Conservation (phyloP, 2,888 invertebrate species). For the Brachylomia viminalis region DNA sequence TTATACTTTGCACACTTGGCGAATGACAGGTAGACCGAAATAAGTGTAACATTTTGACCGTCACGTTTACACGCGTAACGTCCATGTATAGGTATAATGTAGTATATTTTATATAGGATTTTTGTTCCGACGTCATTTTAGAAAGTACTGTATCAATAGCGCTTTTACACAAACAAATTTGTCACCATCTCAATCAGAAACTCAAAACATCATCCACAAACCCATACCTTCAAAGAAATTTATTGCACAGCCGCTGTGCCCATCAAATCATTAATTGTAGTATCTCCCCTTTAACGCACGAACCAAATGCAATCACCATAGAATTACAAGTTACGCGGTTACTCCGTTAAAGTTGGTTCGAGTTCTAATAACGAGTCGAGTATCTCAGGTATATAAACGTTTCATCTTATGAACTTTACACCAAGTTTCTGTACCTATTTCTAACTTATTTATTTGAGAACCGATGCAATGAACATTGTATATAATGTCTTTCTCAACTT, state of each 20-base stretch:
- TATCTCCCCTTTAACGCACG: slow-evolving; percentile 1
- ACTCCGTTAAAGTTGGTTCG: slow-evolving; percentile 25
- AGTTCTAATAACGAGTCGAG: slow-evolving; percentile 19
- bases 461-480: slow-evolving; percentile 38
- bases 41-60: no score
- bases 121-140: neutral
- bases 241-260: neutral
- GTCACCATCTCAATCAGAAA: neutral
- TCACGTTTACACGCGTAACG: no score
- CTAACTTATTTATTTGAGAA: slow-evolving; percentile 39
- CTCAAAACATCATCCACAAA: neutral
- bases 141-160: neutral
- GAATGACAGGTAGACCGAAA: no score
- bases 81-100: no score
- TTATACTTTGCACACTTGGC: no score
- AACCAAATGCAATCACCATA: neutral
- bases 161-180: neutral
- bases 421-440: slow-evolving; percentile 34
- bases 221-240: neutral
- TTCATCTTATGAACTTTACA: slow-evolving; percentile 19
- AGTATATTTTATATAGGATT: neutral
- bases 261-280: neutral
- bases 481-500: slow-evolving; percentile 36
- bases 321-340: slow-evolving; percentile 13
- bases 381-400: slow-evolving; percentile 31